A percentile compares a stretch with the other conserved stretches of the same genome.
Conservation (phyloP, 2,113 vertebrate genomes). For the Periophthalmus modestus region DNA sequence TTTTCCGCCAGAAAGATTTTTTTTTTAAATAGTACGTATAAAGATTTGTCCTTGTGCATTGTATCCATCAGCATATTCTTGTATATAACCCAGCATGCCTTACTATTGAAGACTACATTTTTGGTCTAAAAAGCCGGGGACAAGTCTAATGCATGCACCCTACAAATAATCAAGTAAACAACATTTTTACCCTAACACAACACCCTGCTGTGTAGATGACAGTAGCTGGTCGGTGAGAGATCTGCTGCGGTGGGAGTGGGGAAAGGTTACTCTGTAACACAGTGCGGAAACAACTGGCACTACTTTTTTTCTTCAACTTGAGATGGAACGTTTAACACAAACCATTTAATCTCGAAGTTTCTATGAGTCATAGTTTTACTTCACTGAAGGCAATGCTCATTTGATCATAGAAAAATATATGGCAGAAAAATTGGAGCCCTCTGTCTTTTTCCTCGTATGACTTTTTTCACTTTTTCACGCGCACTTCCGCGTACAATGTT, state of each 20-base stretch:
- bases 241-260: conserved; percentile 31
- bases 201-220: neutral
- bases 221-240: neutral
- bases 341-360: neutral
- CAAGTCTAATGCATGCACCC: neutral
- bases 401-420: neutral
- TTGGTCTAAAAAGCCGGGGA: neutral
- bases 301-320: conserved; percentile 16
- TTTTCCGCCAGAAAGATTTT: neutral
- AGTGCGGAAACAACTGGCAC: conserved; percentile 59
- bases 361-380: neutral
- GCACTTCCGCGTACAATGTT: conserved; percentile 79
- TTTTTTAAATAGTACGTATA: neutral
- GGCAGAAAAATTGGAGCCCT: neutral
- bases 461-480: conserved; percentile 29
- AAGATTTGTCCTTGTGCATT: neutral
- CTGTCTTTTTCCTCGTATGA: conserved; percentile 4
- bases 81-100: neutral
- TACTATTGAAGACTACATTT: neutral
- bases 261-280: conserved; percentile 76
- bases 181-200: neutral
- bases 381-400: neutral
- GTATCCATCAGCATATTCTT: neutral
- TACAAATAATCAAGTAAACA: neutral
- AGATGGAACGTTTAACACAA: conserved; percentile 40